Percentiles rank a stretch among this genome's conserved stretches.
Evolutionary conservation across 1,140 invertebrate genomes (phyloP).

Genomic region (Brachionus manjavacas): DNA sequence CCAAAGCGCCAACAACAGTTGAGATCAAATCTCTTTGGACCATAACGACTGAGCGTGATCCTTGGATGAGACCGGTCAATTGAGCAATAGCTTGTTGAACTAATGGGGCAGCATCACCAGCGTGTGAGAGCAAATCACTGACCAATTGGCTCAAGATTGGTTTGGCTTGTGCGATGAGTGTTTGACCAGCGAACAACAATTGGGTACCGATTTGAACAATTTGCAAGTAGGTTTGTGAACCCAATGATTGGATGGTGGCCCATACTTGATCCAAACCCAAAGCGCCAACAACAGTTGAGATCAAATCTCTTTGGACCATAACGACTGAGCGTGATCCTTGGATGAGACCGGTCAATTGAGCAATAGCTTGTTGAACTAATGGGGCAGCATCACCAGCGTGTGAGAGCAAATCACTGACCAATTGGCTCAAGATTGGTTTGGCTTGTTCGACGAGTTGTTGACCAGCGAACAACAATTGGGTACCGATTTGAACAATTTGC

Average conservation of each 20-base stretch:
- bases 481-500: constrained; percentile 3
- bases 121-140: not conserved
- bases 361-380: not conserved
- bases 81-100: not conserved
- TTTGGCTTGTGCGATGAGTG: not conserved
- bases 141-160: constrained; percentile 14
- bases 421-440: constrained; percentile 2
- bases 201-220: constrained; percentile 10
- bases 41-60: not conserved
- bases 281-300: not conserved
- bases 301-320: not conserved
- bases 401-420: not conserved
- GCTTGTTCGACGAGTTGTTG: not conserved
- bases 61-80: not conserved
- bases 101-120: not conserved
- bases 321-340: not conserved
- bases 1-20: not conserved
- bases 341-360: not conserved
- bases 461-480: constrained; percentile 18
- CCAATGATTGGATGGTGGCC: not conserved
- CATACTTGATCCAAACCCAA: constrained; percentile 10
- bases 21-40: not conserved
- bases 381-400: constrained; percentile 5
- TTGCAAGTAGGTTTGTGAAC: not conserved
- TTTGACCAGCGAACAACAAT: constrained; percentile 9